phyloP scores from a whole-genome alignment of 2,113 vertebrate species.

The Brienomyrus brachyistius region DNA sequence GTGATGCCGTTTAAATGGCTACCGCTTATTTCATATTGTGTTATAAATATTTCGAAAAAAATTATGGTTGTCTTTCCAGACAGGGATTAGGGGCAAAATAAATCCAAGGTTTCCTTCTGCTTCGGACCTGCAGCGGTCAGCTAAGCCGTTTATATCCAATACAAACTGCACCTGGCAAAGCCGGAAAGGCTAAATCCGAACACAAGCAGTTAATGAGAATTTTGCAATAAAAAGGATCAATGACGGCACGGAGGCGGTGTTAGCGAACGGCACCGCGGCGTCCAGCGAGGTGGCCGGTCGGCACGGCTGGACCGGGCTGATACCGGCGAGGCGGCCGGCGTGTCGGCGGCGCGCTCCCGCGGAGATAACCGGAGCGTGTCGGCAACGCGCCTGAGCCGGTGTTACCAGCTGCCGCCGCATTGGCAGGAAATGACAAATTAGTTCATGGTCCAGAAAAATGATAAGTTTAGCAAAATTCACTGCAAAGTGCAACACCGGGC shows the following conservation, averaged over 20 bases:
- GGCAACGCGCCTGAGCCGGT: background rate
- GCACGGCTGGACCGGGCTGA: background rate
- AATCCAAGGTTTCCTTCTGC: background rate
- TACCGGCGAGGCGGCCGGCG: background rate
- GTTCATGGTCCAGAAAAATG: background rate
- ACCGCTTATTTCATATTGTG: background rate
- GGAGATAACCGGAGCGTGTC: background rate
- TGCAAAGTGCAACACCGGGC: background rate
- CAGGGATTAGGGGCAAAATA: background rate
- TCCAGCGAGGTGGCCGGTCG: background rate
- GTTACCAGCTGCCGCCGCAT: background rate
- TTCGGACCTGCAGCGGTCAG: background rate
- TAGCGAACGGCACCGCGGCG: background rate
- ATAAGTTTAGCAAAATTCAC: background rate
- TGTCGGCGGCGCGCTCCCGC: background rate
- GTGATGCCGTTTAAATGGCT: background rate
- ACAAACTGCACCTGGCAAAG: background rate
- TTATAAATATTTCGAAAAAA: background rate
- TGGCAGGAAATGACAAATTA: background rate
- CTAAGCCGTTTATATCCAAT: background rate
- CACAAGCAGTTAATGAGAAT: background rate
- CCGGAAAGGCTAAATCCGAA: background rate
- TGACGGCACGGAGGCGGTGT: background rate
- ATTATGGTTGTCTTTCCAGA: background rate
- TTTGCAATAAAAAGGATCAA: background rate